Evolutionary conservation across 2,797 vertebrate genomes (phyloP).

Genomic region (Urosaurus nigricauda): DNA sequence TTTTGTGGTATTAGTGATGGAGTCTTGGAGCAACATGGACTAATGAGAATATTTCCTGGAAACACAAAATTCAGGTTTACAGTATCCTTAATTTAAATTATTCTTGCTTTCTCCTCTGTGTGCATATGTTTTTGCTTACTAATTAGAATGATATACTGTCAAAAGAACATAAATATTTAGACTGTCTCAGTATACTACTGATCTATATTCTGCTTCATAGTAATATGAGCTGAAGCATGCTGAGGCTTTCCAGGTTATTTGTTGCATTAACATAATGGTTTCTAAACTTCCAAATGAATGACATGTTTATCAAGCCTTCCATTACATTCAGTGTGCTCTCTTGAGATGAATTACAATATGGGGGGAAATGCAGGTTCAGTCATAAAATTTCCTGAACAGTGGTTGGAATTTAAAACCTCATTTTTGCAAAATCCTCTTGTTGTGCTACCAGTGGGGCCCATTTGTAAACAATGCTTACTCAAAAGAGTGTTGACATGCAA

Average conservation of each 20-base stretch:
- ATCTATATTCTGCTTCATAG: slow-evolving; percentile 39
- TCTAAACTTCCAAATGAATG: slow-evolving; percentile 42
- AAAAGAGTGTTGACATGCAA: neutral
- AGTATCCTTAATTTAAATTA: slow-evolving; percentile 11
- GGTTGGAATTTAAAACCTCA: slow-evolving; percentile 43
- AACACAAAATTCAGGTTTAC: slow-evolving; percentile 19
- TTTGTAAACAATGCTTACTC: neutral
- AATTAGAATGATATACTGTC: slow-evolving; percentile 50
- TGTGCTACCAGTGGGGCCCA: neutral
- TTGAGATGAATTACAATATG: slow-evolving; percentile 49
- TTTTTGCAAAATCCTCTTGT: slow-evolving; percentile 58
- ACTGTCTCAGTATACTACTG: slow-evolving; percentile 56
- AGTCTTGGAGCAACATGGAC: neutral
- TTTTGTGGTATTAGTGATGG: neutral
- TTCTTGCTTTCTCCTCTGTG: slow-evolving; percentile 25
- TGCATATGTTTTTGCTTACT: slow-evolving; percentile 58
- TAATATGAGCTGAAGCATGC: slow-evolving; percentile 45
- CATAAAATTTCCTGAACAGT: slow-evolving; percentile 33
- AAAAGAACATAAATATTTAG: slow-evolving; percentile 43
- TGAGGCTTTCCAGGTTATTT: slow-evolving; percentile 67
- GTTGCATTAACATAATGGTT: slow-evolving; percentile 60
- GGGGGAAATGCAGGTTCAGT: slow-evolving; percentile 33
- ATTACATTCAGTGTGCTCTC: slow-evolving; percentile 59
- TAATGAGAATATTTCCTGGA: neutral
- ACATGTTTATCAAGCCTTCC: slow-evolving; percentile 62